Base-by-base conservation (phyloP, 2,113 vertebrate species). In the Megalops atlanticus region DNA sequence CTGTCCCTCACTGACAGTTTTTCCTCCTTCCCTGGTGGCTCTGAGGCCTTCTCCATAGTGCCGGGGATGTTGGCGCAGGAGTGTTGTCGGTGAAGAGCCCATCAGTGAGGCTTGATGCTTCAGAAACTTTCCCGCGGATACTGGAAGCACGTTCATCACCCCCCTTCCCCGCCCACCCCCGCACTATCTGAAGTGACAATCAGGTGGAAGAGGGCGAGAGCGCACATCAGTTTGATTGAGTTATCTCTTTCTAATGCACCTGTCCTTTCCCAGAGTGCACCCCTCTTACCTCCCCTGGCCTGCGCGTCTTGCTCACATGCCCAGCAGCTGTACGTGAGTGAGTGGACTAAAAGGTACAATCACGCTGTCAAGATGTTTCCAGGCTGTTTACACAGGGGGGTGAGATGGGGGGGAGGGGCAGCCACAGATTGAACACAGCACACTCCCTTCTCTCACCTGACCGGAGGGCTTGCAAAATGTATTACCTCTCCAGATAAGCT, bases 101-200 rank as follows among this genome's bases (percentile, higher is more conserved):
- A 31, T 64, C 58, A 64, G 58, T n/a, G n/a, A 31, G 58, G n/a
- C 24, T 64, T 8, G 1, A 0, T 64, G 58, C 58, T 64, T n/a
- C 11, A n/a, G 31, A 24, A 31, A 2, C 10, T 64, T 11, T 31
- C 58, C 10, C n/a, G 54, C 54, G 11, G 54, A 6, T 10, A 31
- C n/a, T 27, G 58, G 24, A 27, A 31, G 11, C 2, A 11, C 2
- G n/a, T 31, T 64, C n/a, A 27, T 64, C 58, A 24, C n/a, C 58
- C 58, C 58, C 12, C 58, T 6, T 8, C 58, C 24, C 18, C 21
- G 7, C 49, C 16, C 49, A 54, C 49, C 49, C 18, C 49, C 49
- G 24, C 58, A 64, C 58, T 64, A 64, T 31, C 58, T 64, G 58
- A 64, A 64, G 58, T 64, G 24, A n/a, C 58, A 64, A 31, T 64